Conservation (phyloP, 2,888 invertebrate species). For the Lagria hirta region DNA sequence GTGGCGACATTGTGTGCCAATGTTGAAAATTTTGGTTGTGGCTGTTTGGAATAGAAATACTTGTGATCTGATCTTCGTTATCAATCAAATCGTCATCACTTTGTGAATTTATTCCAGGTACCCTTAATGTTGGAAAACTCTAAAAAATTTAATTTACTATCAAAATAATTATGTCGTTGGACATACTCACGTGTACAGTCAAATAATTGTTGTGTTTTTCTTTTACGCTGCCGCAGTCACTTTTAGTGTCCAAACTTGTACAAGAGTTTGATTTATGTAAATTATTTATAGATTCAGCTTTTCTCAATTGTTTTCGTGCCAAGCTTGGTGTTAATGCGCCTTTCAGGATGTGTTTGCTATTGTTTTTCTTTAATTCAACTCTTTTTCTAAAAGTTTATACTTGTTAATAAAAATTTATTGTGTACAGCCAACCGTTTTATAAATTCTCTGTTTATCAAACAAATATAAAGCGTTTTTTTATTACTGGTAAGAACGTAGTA, state of each 20-base stretch:
- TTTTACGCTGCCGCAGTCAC: constrained; percentile 54
- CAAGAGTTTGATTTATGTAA: constrained; percentile 72
- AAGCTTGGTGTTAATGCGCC: constrained; percentile 79
- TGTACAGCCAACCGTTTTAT: too few species aligned
- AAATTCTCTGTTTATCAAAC: too few species aligned
- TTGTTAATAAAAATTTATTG: too few species aligned
- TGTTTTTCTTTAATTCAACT: constrained; percentile 39
- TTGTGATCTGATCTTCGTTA: constrained; percentile 37
- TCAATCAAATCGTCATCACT: constrained; percentile 63
- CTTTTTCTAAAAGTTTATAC: constrained; percentile 11
- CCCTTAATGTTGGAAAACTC: constrained; percentile 14
- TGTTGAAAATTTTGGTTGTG: constrained; percentile 54
- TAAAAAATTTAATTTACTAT: constrained; percentile 1
- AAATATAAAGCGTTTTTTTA: too few species aligned
- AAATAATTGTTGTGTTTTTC: constrained; percentile 68
- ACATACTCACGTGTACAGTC: constrained; percentile 70
- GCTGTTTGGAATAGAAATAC: too few species aligned
- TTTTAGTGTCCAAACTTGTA: constrained; percentile 67
- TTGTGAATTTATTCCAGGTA: constrained; percentile 68
- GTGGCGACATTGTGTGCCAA: constrained; percentile 85
- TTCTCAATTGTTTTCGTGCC: constrained; percentile 70
- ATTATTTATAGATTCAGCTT: constrained; percentile 61
- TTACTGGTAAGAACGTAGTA: too few species aligned
- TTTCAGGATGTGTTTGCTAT: constrained; percentile 79
- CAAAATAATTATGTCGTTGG: not conserved